Evolutionary conservation across 2,888 invertebrate species (phyloP).

Genomic region (Agriopis aurantiaria): DNA sequence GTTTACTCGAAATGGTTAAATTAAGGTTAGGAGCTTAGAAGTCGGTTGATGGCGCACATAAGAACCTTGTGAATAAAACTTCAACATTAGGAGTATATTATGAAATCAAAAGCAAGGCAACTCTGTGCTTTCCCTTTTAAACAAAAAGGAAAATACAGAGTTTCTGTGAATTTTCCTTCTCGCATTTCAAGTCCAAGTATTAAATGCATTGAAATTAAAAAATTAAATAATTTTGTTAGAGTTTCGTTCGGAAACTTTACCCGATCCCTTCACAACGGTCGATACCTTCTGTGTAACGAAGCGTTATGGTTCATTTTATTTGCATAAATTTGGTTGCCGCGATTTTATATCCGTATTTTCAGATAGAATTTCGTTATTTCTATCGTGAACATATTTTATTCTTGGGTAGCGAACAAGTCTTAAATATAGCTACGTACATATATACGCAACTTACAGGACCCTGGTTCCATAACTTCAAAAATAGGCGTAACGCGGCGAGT

Average conservation of each 20-base stretch:
- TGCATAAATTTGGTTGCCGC: conserved; percentile 78
- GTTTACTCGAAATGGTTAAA: conserved; percentile 3
- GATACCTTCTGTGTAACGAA: conserved; percentile 76
- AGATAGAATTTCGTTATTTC: conserved; percentile 52
- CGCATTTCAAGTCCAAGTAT: conserved; percentile 19
- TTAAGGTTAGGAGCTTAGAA: conserved; percentile 17
- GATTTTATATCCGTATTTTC: conserved; percentile 69
- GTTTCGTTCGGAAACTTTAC: conserved; percentile 66
- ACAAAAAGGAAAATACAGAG: conserved; percentile 13
- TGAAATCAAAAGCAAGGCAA: conserved; percentile 14
- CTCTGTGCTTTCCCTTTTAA: conserved; percentile 8
- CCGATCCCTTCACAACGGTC: conserved; percentile 71
- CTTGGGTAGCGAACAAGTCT: conserved; percentile 13
- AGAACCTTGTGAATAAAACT: conserved; percentile 11
- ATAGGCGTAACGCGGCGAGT: too few species aligned
- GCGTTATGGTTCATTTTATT: conserved; percentile 79
- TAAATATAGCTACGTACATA: not conserved
- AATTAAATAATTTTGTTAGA: conserved; percentile 68
- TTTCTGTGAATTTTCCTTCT: conserved; percentile 10
- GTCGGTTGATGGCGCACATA: conserved; percentile 7
- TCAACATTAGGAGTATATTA: not conserved
- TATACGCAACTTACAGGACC: too few species aligned
- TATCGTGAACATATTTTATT: conserved; percentile 51
- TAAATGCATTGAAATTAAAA: conserved; percentile 49
- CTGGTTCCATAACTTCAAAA: not conserved